Evolutionary conservation across 2,888 invertebrate genomes (phyloP), one percentile per base, ranked within the genome.

Genomic region (Torymus texanus): DNA sequence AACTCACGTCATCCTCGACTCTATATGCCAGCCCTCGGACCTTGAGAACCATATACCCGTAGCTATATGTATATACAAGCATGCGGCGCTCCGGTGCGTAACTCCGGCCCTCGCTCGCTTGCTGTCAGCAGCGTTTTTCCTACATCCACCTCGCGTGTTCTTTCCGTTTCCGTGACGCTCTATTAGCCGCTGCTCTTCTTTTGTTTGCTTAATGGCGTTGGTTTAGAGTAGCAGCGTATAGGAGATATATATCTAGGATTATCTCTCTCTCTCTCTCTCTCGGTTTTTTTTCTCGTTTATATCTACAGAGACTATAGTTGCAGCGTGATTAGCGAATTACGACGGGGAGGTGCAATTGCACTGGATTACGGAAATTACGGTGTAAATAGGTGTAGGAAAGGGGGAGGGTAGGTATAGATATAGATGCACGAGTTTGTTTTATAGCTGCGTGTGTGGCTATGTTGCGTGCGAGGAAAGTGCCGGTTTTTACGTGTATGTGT

Each of bases 1-100:
- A 67, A 55, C 24, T n/a, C 55, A 55, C 70, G 41, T 70, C 70
- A 58, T 18, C 41, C 70, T 59, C 41, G 41, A 41, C 14, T 18
- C 18, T 2, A 3, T 59, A 16, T 66, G 18, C 24, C 55, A 8
- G 24, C 71, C n/a, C 61, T 51, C 24, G 58, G 75, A 75, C 83
- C 82, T 78, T 78, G 79, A 82, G 82, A 81, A 82, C 41, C 5
- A 82, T 82, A 83, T 82, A 82, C 81, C 66, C 8, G 41, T 8
- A 8, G 1, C 1, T 21, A 21, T 21, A 21, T 21, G 2, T 21
- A 21, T 67, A 65, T 56, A 56, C 66, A 21, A 71, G 76, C 77
- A 71, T 79, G 75, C 71, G 71, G 80, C 82, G 66, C 75, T 79
- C 70, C 82, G 79, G 76, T 81, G 75, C 82, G 83, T 83, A 83